Evolutionary conservation across 2,888 invertebrate species (phyloP).

Genomic region (Drosophila paranaensis): DNA sequence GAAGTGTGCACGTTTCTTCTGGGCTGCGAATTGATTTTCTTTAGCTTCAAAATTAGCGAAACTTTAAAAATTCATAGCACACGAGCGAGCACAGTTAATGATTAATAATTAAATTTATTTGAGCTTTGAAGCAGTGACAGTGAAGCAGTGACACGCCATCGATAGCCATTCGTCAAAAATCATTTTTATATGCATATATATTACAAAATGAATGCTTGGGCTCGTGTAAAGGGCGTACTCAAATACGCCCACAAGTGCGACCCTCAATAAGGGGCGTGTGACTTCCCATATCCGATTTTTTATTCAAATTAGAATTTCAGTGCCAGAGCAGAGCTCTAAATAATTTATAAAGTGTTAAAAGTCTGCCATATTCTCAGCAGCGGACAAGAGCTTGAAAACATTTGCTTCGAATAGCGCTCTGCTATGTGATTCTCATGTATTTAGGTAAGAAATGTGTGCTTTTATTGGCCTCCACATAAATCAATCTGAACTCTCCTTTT

Average conservation of each 20-base stretch:
- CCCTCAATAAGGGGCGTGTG: not conserved
- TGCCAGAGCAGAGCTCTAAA: not conserved
- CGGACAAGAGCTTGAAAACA: not conserved
- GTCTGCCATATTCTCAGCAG: not conserved
- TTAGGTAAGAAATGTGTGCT: not conserved
- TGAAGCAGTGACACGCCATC: not conserved
- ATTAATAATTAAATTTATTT: conserved; percentile 24
- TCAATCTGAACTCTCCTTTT: no score
- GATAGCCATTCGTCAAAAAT: not conserved
- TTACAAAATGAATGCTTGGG: not conserved
- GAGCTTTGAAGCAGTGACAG: conserved; percentile 1
- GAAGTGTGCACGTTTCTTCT: conserved; percentile 5
- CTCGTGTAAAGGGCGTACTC: not conserved
- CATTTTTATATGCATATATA: not conserved
- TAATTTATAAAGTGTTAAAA: not conserved
- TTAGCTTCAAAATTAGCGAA: conserved; percentile 8
- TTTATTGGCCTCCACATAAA: not conserved
- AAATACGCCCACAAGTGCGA: not conserved
- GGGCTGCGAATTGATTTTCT: not conserved
- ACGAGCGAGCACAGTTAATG: conserved; percentile 14
- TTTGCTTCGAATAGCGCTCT: not conserved
- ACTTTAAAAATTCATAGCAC: conserved; percentile 14
- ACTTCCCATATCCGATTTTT: not conserved
- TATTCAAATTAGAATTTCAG: not conserved
- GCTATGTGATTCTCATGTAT: not conserved